These are phyloP conservation scores for Timandra comae DNA, from an alignment of 2,888 invertebrate genomes.

Conservation along the genomic window DNA sequence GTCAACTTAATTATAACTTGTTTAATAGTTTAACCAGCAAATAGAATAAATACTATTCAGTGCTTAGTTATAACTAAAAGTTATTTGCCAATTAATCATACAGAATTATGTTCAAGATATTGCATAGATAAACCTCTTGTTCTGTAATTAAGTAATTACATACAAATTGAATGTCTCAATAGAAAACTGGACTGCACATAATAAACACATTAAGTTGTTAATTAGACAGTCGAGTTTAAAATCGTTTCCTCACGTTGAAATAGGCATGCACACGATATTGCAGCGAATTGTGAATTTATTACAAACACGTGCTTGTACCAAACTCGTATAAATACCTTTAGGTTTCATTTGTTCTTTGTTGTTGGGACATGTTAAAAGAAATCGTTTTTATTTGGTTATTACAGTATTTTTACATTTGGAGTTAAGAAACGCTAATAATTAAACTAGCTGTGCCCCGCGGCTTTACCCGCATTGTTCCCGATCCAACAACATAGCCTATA, in stretches of 20 bases:
- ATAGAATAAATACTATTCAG: too few relatives aligned
- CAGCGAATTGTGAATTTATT: conserved; percentile 41
- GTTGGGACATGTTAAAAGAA: conserved; percentile 26
- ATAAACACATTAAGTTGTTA: conserved; percentile 6
- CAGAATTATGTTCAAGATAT: too few relatives aligned
- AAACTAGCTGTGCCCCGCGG: too few relatives aligned
- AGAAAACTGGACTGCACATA: not conserved
- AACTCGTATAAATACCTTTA: conserved; percentile 59
- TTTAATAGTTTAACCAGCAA: too few relatives aligned
- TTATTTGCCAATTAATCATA: too few relatives aligned
- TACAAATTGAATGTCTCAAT: not conserved
- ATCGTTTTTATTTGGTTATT: not conserved
- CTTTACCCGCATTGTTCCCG: too few relatives aligned
- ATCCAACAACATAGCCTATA: too few relatives aligned
- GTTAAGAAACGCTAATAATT: too few relatives aligned
- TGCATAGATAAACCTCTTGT: too few relatives aligned
- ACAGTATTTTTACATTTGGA: not conserved
- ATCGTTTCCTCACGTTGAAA: conserved; percentile 16
- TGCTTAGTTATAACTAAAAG: too few relatives aligned
- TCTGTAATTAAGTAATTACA: too few relatives aligned
- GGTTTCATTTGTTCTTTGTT: conserved; percentile 48
- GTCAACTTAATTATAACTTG: too few relatives aligned
- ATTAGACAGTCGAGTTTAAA: conserved; percentile 3
- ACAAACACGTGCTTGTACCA: conserved; percentile 51
- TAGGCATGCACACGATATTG: conserved; percentile 24